Conservation (phyloP, 2,888 invertebrate species). For the Sphaerophoria rueppellii region DNA sequence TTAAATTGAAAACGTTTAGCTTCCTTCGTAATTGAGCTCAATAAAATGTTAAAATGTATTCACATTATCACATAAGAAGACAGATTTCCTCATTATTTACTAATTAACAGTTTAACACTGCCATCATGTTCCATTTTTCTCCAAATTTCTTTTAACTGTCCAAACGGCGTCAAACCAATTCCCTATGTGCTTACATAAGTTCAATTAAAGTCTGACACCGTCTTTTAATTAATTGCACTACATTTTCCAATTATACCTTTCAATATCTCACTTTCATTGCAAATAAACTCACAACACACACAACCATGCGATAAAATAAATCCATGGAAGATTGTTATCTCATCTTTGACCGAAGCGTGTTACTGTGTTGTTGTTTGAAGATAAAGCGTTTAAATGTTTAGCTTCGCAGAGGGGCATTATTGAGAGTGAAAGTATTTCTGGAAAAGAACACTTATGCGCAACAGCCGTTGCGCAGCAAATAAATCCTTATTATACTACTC, state of each 20-base stretch:
- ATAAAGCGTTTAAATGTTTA: conserved; percentile 55
- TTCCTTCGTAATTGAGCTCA: no score
- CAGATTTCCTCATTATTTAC: no score
- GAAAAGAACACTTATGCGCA: neutral
- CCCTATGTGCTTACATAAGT: conserved; percentile 36
- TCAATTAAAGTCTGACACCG: conserved; percentile 48
- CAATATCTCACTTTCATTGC: conserved; percentile 40
- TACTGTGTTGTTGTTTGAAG: conserved; percentile 25
- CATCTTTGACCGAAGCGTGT: conserved; percentile 20
- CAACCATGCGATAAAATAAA: neutral
- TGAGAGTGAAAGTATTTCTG: conserved; percentile 50
- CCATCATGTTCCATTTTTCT: conserved; percentile 3
- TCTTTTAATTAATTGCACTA: conserved; percentile 44
- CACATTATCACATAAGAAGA: no score
- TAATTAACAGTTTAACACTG: no score
- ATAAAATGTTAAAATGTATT: no score
- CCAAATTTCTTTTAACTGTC: neutral
- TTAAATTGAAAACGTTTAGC: no score
- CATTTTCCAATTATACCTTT: conserved; percentile 24
- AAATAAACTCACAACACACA: neutral
- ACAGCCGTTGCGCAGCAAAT: neutral
- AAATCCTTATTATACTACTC: conserved; percentile 17
- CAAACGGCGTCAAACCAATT: neutral
- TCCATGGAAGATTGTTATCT: conserved; percentile 37
- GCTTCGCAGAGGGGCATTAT: conserved; percentile 14